Evolutionary conservation across 2,113 vertebrate species (phyloP), one percentile per base, ranked within the genome.

Genomic region (Fulmarus glacialis): DNA sequence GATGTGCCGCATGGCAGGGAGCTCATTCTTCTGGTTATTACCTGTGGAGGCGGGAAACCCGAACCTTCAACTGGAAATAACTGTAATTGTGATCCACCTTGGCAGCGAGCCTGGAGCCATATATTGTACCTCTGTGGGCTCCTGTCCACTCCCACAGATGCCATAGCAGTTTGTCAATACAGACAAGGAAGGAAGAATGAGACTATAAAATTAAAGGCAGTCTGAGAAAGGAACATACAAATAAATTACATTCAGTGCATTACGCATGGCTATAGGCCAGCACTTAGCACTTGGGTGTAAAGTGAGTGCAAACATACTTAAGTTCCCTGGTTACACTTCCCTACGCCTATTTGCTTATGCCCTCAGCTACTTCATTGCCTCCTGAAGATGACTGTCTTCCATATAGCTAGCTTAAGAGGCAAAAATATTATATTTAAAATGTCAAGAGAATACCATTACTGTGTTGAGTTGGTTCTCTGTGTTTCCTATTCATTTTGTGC

Each of bases 151-250:
- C 86, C 82, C 85, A 93, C 70, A 85, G 78, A 93, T 91, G 84
- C 73, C 92, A 72, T 5, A 90, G 79, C 1, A 9, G 78, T 94
- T 93, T 96, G 74, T 92, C 88, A 90, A 36, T 71, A 81, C 59
- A 95, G 87, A 87, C 72, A 89, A 58, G 55, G 82, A 90, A 88
- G 91, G 72, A 91, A 94, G 87, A 86, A 82, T 17, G 21, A 89
- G 63, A 58, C 80, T 84, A 74, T 85, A 94, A 95, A 89, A 87
- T 81, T 66, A 72, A 80, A 90, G 59, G 34, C 52, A 62, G 74
- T 58, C 55, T 81, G 77, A 84, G 75, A 87, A 93, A 81, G 67
- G 55, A 91, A 91, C 34, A 34, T 60, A 43, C 19, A 70, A 82
- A 55, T 80, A 85, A 94, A 71, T 64, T 47, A 60, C 67, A 80